A percentile compares a stretch with the other conserved stretches of the same genome.
Conservation (phyloP, 2,113 vertebrate genomes). For the Furnarius figulus region DNA sequence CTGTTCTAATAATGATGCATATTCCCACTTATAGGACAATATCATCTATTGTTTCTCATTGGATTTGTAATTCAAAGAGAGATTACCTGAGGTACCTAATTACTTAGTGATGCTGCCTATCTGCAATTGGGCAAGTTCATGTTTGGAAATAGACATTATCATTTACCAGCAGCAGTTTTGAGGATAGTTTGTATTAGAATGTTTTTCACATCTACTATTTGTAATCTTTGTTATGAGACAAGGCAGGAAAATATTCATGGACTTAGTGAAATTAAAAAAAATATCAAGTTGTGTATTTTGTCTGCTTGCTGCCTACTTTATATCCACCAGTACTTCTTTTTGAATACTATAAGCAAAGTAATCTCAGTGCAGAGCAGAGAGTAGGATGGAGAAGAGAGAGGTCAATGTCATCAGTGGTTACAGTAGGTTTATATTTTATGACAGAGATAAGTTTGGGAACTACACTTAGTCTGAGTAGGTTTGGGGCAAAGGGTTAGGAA, state of each 20-base stretch:
- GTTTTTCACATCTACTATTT: not conserved
- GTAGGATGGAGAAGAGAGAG: not conserved
- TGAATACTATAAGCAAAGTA: not conserved
- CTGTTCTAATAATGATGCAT: not conserved
- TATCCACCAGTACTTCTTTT: not conserved
- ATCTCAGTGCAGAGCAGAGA: not conserved
- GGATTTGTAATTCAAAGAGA: not conserved
- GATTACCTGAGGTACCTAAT: constrained; percentile 31
- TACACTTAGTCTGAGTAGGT: not conserved
- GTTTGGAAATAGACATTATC: constrained; percentile 31
- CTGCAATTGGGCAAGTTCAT: constrained; percentile 37
- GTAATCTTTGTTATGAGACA: not conserved
- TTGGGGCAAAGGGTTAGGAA: not conserved
- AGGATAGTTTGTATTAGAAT: constrained; percentile 3
- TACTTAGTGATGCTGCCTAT: not conserved
- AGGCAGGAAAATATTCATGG: not conserved
- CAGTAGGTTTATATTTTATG: not conserved
- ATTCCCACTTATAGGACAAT: not conserved
- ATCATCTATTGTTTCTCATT: constrained; percentile 31
- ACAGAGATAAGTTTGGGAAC: not conserved
- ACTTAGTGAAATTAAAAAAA: not conserved
- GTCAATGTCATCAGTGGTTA: not conserved
- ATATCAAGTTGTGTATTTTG: not conserved
- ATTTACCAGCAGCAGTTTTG: constrained; percentile 13
- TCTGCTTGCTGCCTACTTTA: not conserved